Evolutionary conservation across 2,113 vertebrate genomes (phyloP).

Genomic region (Mus pahari): DNA sequence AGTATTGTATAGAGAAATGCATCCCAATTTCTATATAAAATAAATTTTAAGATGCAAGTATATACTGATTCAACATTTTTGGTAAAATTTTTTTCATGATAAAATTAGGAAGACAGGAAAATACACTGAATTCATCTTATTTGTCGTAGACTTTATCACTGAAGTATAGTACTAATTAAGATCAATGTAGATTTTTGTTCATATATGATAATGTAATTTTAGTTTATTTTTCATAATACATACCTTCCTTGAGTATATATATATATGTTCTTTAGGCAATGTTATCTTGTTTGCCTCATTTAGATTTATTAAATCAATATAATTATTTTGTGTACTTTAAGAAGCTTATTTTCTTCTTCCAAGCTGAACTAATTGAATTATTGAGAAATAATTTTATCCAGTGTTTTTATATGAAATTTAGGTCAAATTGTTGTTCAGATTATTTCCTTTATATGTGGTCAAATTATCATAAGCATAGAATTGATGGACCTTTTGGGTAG

Average conservation of each 20-base stretch:
- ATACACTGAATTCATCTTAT: neutral
- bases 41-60: neutral
- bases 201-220: neutral
- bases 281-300: neutral
- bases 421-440: neutral
- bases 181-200: neutral
- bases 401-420: neutral
- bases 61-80: neutral
- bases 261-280: neutral
- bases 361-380: neutral
- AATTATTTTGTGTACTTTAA: neutral
- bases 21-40: neutral
- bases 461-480: neutral
- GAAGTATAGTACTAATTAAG: neutral
- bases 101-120: neutral
- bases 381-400: neutral
- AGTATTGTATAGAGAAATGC: neutral
- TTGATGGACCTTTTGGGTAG: neutral
- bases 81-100: neutral
- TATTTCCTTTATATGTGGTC: neutral
- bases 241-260: neutral
- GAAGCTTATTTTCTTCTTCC: neutral
- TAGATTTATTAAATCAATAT: neutral
- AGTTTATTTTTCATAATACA: neutral
- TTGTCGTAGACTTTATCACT: neutral